These are phyloP conservation scores for Hydroisotoma schaefferi DNA, from an alignment of 2,888 invertebrate genomes.

Conservation along the genomic window DNA sequence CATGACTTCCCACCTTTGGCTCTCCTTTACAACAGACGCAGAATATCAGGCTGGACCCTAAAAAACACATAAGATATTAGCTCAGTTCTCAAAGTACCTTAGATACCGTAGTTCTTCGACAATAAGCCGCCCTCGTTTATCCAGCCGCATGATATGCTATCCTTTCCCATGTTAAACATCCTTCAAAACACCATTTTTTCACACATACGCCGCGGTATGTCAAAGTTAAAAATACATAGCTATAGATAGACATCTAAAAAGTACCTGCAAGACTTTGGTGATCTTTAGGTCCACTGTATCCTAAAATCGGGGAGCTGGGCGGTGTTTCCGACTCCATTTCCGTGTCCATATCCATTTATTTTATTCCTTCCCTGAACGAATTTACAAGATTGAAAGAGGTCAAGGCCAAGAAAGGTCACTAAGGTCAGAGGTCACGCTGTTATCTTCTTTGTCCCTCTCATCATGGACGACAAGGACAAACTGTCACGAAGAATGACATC, in stretches of 20 bases:
- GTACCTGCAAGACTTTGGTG: constrained; percentile 14
- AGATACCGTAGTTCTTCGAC: too few relatives aligned
- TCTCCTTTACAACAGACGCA: constrained; percentile 43
- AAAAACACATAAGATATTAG: constrained; percentile 10
- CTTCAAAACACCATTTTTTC: too few relatives aligned
- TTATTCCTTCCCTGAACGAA: too few relatives aligned
- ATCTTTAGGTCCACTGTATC: constrained; percentile 24
- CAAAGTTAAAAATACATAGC: too few relatives aligned
- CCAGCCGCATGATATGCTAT: neutral
- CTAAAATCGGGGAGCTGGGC: constrained; percentile 43
- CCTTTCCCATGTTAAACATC: too few relatives aligned
- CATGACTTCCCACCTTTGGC: constrained; percentile 14
- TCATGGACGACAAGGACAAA: too few relatives aligned
- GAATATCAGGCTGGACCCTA: constrained; percentile 27
- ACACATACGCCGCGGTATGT: too few relatives aligned
- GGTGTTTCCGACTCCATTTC: constrained; percentile 38
- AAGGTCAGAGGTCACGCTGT: too few relatives aligned
- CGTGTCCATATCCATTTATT: constrained; percentile 24
- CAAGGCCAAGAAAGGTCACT: neutral
- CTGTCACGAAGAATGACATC: too few relatives aligned
- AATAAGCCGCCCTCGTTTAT: neutral
- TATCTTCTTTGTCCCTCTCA: too few relatives aligned
- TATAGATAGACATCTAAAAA: too few relatives aligned
- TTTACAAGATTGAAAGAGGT: too few relatives aligned
- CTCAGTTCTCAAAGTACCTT: neutral